Conservation (phyloP, 2,888 invertebrate genomes). For the Eubasilissa splendida region DNA sequence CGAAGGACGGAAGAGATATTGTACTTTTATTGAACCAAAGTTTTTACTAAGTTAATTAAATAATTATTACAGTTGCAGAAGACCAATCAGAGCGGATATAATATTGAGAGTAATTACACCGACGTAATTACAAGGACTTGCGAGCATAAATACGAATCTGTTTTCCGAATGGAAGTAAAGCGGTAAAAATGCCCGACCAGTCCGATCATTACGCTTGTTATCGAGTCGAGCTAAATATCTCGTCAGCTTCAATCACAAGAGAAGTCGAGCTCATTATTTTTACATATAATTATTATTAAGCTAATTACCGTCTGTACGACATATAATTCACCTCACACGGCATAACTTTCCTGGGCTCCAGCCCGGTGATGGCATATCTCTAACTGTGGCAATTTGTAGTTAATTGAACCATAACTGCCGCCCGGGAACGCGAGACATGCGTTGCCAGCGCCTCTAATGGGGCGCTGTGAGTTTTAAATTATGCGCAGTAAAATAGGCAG, state of each 20-base stretch:
- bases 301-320: slow-evolving; percentile 51
- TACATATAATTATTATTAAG: slow-evolving; percentile 56
- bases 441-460: slow-evolving; percentile 53
- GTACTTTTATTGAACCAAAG: no score
- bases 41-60: neutral
- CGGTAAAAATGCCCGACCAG: neutral
- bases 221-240: slow-evolving; percentile 27
- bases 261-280: slow-evolving; percentile 58
- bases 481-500: slow-evolving; percentile 35
- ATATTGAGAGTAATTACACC: no score
- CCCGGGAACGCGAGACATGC: slow-evolving; percentile 53
- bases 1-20: no score
- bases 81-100: neutral
- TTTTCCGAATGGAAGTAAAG: neutral
- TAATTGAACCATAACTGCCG: slow-evolving; percentile 58
- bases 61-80: neutral
- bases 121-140: neutral
- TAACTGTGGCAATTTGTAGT: slow-evolving; percentile 58
- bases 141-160: neutral
- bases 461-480: slow-evolving; percentile 29
- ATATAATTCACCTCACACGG: slow-evolving; percentile 44
- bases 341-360: slow-evolving; percentile 48
- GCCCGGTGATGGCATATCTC: slow-evolving; percentile 49
- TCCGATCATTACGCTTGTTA: slow-evolving; percentile 32
- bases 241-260: slow-evolving; percentile 58